A percentile compares a stretch with the other conserved stretches of the same genome.
phyloP scores from a whole-genome alignment of 2,113 vertebrate genomes.

The Petroica traversi region DNA sequence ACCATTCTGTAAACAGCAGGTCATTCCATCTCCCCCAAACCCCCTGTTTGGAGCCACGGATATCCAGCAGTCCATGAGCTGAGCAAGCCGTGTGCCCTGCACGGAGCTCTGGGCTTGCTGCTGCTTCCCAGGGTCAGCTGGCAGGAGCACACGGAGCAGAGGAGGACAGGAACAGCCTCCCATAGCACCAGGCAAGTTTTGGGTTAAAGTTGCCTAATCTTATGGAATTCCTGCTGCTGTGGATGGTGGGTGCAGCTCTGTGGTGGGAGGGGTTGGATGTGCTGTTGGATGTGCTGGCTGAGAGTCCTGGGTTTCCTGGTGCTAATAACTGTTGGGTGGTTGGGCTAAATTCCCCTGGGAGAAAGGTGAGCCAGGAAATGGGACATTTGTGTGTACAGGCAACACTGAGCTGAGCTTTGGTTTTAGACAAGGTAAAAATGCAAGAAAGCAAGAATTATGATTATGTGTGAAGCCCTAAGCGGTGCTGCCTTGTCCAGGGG shows the following conservation, averaged over 20 bases:
- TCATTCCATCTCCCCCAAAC: neutral
- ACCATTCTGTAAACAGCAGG: neutral
- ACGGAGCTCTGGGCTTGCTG: rapidly evolving
- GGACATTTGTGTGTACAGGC: neutral
- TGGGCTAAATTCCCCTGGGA: neutral
- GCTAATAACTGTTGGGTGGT: neutral
- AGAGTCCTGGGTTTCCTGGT: neutral
- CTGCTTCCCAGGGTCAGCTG: neutral
- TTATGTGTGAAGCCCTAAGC: rapidly evolving
- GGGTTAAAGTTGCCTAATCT: neutral
- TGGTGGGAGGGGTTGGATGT: neutral
- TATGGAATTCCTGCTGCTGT: neutral
- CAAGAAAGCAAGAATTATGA: rapidly evolving
- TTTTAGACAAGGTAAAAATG: neutral
- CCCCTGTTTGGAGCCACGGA: neutral
- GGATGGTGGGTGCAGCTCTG: neutral
- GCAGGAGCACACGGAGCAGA: rapidly evolving
- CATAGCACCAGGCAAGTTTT: neutral
- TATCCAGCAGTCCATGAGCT: neutral
- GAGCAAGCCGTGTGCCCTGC: no score
- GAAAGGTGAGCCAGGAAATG: neutral
- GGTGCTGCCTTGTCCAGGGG: neutral
- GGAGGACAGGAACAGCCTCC: rapidly evolving
- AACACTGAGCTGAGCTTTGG: neutral
- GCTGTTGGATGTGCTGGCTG: neutral